phyloP scores from a whole-genome alignment of 2,797 vertebrate species.

The Rhinoraja longicauda region DNA sequence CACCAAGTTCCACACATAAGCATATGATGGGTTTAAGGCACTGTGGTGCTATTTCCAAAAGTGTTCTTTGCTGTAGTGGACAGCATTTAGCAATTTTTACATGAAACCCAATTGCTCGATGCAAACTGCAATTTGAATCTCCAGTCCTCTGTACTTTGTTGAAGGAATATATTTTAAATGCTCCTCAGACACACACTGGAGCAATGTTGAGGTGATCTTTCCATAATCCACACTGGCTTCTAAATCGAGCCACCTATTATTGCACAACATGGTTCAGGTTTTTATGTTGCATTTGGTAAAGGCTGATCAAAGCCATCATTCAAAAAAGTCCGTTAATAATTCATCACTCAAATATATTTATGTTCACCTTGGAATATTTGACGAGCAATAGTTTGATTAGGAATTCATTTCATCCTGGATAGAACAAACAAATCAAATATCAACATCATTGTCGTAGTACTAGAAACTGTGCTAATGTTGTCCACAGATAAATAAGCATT shows the following conservation, averaged over 20 bases:
- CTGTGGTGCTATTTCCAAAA: too few relatives aligned
- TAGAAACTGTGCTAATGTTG: background rate
- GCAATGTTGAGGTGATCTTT: background rate
- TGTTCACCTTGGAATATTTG: background rate
- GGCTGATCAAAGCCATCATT: background rate
- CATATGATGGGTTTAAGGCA: too few relatives aligned
- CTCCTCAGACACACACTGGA: background rate
- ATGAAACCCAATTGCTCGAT: too few relatives aligned
- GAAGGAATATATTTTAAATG: background rate
- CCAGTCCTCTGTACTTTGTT: background rate
- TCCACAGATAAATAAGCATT: background rate
- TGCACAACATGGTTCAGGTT: background rate
- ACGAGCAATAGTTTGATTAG: background rate
- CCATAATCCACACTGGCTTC: background rate
- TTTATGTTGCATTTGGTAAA: background rate
- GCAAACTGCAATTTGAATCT: too few relatives aligned
- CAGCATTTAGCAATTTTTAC: too few relatives aligned
- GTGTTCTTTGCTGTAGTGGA: too few relatives aligned
- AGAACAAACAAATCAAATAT: background rate
- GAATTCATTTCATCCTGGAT: background rate
- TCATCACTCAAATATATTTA: background rate
- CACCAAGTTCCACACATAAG: too few relatives aligned
- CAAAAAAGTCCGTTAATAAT: background rate
- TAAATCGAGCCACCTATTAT: background rate
- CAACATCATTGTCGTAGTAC: background rate